Conservation (phyloP, 2,113 vertebrate genomes). For the Oxyruncus cristatus region DNA sequence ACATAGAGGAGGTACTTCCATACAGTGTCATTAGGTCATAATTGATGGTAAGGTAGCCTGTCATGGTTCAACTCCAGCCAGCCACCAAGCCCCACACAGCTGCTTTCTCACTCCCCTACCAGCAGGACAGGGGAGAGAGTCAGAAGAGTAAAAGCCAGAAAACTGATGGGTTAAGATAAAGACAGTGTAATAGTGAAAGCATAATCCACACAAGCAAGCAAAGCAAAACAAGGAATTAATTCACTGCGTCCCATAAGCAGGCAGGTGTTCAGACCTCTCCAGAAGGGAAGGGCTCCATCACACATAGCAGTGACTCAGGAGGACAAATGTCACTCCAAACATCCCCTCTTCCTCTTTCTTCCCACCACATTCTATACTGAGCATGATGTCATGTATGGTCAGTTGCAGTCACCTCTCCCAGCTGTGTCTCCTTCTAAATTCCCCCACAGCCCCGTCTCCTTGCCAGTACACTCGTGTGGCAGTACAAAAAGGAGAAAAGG, state of each 20-base stretch:
- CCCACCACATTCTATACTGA: too few relatives aligned
- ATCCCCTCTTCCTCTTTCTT: neutral
- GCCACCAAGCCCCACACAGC: neutral
- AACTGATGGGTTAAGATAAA: neutral
- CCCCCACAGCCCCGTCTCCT: neutral
- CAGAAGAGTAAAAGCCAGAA: neutral
- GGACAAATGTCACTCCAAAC: neutral
- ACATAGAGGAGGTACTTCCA: neutral
- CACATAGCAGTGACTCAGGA: neutral
- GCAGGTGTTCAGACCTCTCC: neutral
- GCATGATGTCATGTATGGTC: neutral
- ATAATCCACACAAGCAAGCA: neutral
- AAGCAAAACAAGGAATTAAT: neutral
- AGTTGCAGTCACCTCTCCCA: neutral
- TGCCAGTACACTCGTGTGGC: neutral
- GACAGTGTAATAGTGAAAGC: neutral
- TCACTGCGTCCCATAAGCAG: neutral
- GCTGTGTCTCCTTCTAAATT: rapidly evolving
- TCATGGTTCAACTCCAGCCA: neutral
- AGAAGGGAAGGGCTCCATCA: neutral
- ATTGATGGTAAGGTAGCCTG: neutral
- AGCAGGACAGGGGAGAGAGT: neutral
- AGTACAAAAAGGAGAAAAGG: neutral
- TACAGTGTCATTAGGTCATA: neutral
- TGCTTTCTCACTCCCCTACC: too few relatives aligned